phyloP scores from a whole-genome alignment of 2,888 invertebrate genomes.

The Pseudanteris insignis region DNA sequence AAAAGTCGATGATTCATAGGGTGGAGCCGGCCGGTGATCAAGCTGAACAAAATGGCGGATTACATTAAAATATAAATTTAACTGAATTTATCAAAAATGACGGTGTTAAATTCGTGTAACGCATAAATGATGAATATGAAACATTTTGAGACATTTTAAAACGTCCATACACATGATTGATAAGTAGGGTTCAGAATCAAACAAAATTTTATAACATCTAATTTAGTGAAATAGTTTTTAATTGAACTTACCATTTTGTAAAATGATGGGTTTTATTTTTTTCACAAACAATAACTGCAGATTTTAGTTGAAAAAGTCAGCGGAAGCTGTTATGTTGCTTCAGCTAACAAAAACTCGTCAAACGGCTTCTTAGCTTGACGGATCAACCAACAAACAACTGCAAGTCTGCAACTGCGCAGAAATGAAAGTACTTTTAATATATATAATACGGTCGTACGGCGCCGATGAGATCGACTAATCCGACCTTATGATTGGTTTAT shows the following conservation, averaged over 20 bases:
- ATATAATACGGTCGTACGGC: too few species aligned
- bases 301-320: slow-evolving; percentile 13
- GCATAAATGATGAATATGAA: too few species aligned
- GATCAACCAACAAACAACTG: slow-evolving; percentile 20
- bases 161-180: too few species aligned
- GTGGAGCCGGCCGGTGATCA: slow-evolving; percentile 15
- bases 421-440: not conserved
- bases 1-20: slow-evolving; percentile 8
- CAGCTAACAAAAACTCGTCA: slow-evolving; percentile 19
- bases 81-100: too few species aligned
- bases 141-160: too few species aligned
- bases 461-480: too few species aligned
- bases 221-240: too few species aligned
- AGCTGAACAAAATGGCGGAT: slow-evolving; percentile 14
- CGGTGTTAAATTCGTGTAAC: too few species aligned
- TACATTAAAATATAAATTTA: too few species aligned
- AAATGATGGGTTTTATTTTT: slow-evolving; percentile 1
- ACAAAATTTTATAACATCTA: too few species aligned
- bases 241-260: slow-evolving; percentile 20
- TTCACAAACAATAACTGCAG: slow-evolving; percentile 1
- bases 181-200: too few species aligned
- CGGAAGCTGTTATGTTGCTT: slow-evolving; percentile 25
- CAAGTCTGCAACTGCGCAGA: slow-evolving; percentile 15
- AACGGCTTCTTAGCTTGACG: slow-evolving; percentile 5
- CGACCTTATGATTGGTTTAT: slow-evolving; percentile 7